phyloP scores from a whole-genome alignment of 2,888 invertebrate genomes.

The Druceiella hillmani region DNA sequence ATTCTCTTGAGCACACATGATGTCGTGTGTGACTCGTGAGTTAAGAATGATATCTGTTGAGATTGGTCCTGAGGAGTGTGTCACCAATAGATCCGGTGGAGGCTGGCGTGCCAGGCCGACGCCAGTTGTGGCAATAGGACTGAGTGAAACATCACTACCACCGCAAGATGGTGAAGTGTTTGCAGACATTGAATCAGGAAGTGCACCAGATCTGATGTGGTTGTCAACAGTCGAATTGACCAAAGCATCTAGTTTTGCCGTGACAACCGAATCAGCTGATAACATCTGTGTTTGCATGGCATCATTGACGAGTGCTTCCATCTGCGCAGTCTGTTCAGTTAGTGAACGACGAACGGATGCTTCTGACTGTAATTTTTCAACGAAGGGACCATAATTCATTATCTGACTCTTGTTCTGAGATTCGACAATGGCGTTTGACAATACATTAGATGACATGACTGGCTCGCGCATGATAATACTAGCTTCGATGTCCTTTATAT shows the following conservation, averaged over 20 bases:
- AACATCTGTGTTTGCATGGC: constrained; percentile 46
- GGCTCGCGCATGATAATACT: constrained; percentile 33
- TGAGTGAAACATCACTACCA: constrained; percentile 30
- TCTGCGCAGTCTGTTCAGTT: constrained; percentile 42
- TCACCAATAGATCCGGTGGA: constrained; percentile 28
- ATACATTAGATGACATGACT: constrained; percentile 6
- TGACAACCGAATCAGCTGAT: constrained; percentile 31
- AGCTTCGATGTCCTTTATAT: constrained; percentile 32
- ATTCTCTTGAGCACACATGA: constrained; percentile 42
- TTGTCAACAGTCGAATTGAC: constrained; percentile 52
- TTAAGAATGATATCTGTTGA: constrained; percentile 57
- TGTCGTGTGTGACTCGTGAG: constrained; percentile 55
- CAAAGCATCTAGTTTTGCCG: constrained; percentile 53
- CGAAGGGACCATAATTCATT: too few relatives aligned
- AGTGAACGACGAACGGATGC: too few relatives aligned
- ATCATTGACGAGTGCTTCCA: constrained; percentile 46
- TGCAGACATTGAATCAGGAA: constrained; percentile 33
- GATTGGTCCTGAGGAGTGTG: constrained; percentile 35
- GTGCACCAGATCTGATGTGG: constrained; percentile 33
- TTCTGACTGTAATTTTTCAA: too few relatives aligned
- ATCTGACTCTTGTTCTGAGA: too few relatives aligned
- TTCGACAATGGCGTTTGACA: constrained; percentile 24
- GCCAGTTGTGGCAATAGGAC: constrained; percentile 14
- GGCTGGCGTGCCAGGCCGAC: too few relatives aligned
- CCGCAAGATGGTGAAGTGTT: constrained; percentile 34